phyloP scores from a whole-genome alignment of 1,140 invertebrate genomes.

The Brachionus asplanchnoidis region DNA sequence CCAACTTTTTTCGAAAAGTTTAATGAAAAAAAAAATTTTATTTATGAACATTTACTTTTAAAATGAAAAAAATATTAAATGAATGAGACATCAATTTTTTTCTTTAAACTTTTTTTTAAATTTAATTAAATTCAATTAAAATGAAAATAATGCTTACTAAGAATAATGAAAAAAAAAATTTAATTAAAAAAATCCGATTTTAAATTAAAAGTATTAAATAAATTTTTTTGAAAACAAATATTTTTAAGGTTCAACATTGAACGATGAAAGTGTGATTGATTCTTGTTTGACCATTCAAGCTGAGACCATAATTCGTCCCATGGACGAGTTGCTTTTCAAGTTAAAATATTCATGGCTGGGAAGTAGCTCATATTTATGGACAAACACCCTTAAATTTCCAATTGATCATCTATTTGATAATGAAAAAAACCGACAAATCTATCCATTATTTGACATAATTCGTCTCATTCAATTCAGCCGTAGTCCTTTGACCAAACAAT shows the following conservation, averaged over 20 bases:
- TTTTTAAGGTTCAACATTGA: neutral
- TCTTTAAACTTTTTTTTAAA: too few relatives aligned
- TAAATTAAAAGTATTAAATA: neutral
- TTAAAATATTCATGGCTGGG: slow-evolving; percentile 23
- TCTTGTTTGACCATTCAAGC: slow-evolving; percentile 14
- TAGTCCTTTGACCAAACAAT: neutral
- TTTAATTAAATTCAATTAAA: too few relatives aligned
- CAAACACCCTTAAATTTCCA: neutral
- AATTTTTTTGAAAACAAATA: too few relatives aligned
- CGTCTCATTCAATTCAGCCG: slow-evolving; percentile 32
- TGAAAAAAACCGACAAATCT: neutral
- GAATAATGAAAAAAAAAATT: neutral
- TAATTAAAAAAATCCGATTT: neutral
- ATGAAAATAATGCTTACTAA: too few relatives aligned
- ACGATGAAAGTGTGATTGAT: slow-evolving; percentile 18
- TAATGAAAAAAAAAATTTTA: too few relatives aligned
- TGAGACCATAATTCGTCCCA: slow-evolving; percentile 16
- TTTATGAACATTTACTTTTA: too few relatives aligned
- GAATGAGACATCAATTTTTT: too few relatives aligned
- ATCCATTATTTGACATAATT: slow-evolving; percentile 22
- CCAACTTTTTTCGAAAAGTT: too few relatives aligned
- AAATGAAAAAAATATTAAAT: too few relatives aligned
- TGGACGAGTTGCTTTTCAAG: slow-evolving; percentile 16
- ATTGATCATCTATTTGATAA: slow-evolving; percentile 18
- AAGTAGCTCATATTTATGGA: neutral